These are phyloP conservation scores for Muscicapa comitata DNA, from an alignment of 2,797 vertebrate species.

Conservation along the genomic window DNA sequence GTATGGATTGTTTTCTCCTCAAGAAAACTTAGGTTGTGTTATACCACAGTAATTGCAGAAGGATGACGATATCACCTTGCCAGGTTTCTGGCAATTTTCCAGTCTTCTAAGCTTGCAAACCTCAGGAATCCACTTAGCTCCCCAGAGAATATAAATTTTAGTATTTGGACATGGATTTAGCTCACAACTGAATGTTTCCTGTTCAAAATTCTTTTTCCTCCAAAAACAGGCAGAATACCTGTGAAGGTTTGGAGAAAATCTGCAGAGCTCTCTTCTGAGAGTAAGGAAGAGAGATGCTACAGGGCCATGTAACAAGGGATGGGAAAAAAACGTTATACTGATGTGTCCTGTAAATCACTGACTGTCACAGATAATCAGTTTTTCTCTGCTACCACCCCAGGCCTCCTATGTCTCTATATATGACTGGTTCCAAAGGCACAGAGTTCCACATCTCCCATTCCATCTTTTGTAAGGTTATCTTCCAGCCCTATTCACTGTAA, in stretches of 20 bases:
- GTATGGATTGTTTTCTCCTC: background rate
- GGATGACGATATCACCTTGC: background rate
- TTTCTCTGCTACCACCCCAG: background rate
- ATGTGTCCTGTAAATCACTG: background rate
- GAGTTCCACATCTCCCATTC: background rate
- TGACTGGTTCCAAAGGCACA: background rate
- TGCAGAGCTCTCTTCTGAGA: background rate
- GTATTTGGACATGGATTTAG: background rate
- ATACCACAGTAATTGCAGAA: background rate
- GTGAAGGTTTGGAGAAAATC: background rate
- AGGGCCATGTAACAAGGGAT: background rate
- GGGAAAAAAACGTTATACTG: background rate
- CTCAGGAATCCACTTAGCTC: background rate
- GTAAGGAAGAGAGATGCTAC: background rate
- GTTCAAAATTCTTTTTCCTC: background rate
- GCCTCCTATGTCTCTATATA: background rate
- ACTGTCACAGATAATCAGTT: background rate
- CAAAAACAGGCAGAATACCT: background rate
- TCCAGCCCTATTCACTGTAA: background rate
- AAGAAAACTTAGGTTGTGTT: background rate
- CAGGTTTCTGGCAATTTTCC: constrained; percentile 26
- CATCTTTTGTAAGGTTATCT: background rate
- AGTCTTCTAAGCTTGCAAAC: background rate
- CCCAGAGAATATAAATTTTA: constrained; percentile 21
- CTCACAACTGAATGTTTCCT: constrained; percentile 4